Evolutionary conservation across 2,888 invertebrate species (phyloP).

Genomic region (Argyresthia goedartella): DNA sequence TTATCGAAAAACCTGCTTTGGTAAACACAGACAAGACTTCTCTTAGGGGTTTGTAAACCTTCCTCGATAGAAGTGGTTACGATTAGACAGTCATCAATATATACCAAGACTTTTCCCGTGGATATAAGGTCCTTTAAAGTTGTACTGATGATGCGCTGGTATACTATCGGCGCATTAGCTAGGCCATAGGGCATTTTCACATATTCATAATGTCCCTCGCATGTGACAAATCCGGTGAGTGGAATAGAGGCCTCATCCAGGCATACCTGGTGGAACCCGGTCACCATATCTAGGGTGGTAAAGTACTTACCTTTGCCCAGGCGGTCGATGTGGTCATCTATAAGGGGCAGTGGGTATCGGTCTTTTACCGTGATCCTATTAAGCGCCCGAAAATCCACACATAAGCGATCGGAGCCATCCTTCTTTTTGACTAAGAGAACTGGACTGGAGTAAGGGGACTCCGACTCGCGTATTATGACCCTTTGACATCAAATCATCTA

Average conservation of each 20-base stretch:
- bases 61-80: slow-evolving; percentile 5
- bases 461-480: slow-evolving; percentile 9
- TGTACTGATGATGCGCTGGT: slow-evolving; percentile 8
- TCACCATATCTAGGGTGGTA: neutral
- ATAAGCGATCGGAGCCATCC: slow-evolving; percentile 11
- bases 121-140: slow-evolving; percentile 5
- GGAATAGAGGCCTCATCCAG: neutral
- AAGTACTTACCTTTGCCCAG: neutral
- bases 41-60: slow-evolving; percentile 1
- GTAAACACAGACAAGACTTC: slow-evolving; percentile 7
- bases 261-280: neutral
- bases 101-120: slow-evolving; percentile 8
- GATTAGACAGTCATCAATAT: slow-evolving; percentile 11
- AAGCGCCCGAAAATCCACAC: neutral
- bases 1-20: slow-evolving; percentile 10
- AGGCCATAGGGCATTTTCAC: neutral
- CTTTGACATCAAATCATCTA: slow-evolving; percentile 10
- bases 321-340: neutral
- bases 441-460: neutral
- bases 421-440: slow-evolving; percentile 16
- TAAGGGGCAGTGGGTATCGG: no score
- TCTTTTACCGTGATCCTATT: no score
- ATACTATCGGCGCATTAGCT: slow-evolving; percentile 4
- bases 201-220: neutral
- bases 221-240: neutral